Conservation (phyloP, 2,888 invertebrate species). For the Liopterus haemorrhoidalis region DNA sequence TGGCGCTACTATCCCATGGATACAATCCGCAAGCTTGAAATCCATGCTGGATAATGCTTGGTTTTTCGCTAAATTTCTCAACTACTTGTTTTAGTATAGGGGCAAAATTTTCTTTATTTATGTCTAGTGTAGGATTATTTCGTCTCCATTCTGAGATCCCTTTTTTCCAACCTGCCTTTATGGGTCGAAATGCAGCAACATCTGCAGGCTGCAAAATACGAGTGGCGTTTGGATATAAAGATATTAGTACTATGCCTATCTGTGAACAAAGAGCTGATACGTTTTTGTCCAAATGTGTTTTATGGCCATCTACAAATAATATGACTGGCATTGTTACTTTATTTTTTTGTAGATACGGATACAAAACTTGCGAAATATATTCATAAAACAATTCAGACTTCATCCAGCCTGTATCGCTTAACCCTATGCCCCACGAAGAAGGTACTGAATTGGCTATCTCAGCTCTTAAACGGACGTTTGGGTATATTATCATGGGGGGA, state of each 20-base stretch:
- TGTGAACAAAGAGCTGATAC: slow-evolving; percentile 11
- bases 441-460: slow-evolving; percentile 38
- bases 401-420: slow-evolving; percentile 44
- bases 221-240: slow-evolving; percentile 35
- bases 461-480: slow-evolving; percentile 37
- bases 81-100: slow-evolving; percentile 29
- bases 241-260: slow-evolving; percentile 28
- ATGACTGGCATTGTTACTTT: slow-evolving; percentile 37
- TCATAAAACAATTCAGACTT: slow-evolving; percentile 41
- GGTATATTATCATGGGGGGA: slow-evolving; percentile 40
- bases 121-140: slow-evolving; percentile 29
- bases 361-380: slow-evolving; percentile 38
- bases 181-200: slow-evolving; percentile 31
- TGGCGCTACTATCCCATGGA: slow-evolving; percentile 30
- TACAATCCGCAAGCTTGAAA: slow-evolving; percentile 32
- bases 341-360: slow-evolving; percentile 35
- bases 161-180: slow-evolving; percentile 31
- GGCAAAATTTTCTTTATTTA: slow-evolving; percentile 30
- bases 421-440: slow-evolving; percentile 40
- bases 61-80: slow-evolving; percentile 1
- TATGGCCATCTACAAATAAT: slow-evolving; percentile 38
- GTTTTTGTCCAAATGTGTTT: slow-evolving; percentile 13
- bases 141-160: slow-evolving; percentile 29
- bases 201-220: slow-evolving; percentile 34
- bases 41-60: slow-evolving; percentile 24